Evolutionary conservation across 2,888 invertebrate species (phyloP).

Genomic region (Ectemnius continuus): DNA sequence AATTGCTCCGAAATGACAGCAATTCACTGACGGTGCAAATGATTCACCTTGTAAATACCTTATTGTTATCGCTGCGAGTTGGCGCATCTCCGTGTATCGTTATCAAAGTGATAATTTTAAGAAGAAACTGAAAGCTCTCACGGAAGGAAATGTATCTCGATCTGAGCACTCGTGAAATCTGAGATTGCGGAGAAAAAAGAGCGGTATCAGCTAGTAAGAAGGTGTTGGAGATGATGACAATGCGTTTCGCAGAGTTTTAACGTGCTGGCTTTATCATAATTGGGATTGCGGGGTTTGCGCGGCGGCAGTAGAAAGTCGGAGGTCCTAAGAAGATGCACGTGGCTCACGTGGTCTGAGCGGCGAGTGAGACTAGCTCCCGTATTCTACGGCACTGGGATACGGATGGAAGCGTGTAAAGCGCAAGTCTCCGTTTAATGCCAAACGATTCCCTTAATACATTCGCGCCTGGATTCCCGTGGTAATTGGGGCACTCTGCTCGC

Average conservation of each 20-base stretch:
- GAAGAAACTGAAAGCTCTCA: too few relatives aligned
- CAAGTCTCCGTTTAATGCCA: constrained; percentile 62
- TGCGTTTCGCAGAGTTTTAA: background rate
- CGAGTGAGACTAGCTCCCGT: background rate
- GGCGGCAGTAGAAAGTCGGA: background rate
- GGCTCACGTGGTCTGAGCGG: constrained; percentile 9
- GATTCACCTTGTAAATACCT: too few relatives aligned
- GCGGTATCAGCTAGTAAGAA: too few relatives aligned
- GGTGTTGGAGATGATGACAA: background rate
- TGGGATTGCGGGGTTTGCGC: background rate
- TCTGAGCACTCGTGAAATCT: too few relatives aligned
- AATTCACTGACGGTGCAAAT: too few relatives aligned
- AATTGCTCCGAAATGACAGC: too few relatives aligned
- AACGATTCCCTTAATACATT: constrained; percentile 58
- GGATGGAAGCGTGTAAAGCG: constrained; percentile 50
- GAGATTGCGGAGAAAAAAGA: too few relatives aligned
- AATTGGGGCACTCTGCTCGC: constrained; percentile 45
- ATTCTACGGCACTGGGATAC: constrained; percentile 43
- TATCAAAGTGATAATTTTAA: too few relatives aligned
- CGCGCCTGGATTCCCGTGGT: constrained; percentile 45
- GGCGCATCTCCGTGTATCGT: too few relatives aligned
- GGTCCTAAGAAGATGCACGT: constrained; percentile 23
- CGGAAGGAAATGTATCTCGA: too few relatives aligned
- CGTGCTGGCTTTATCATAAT: background rate
- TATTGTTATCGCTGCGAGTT: too few relatives aligned